Conservation (phyloP, 2,113 vertebrate species). For the Sander vitreus region DNA sequence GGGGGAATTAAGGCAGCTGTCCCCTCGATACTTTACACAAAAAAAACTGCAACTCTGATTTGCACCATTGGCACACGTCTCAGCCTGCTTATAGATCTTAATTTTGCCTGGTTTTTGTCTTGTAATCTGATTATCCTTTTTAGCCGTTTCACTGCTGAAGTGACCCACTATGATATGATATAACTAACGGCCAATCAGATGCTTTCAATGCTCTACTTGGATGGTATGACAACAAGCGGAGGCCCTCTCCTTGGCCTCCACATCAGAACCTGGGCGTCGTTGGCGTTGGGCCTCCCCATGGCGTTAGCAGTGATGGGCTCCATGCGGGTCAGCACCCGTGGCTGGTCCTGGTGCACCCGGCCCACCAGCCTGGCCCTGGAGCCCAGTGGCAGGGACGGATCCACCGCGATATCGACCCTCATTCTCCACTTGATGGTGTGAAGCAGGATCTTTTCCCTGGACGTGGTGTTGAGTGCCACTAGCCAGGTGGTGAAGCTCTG, state of each 20-base stretch:
- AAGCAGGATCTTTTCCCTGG: constrained; percentile 95
- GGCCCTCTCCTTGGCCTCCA: constrained; percentile 96
- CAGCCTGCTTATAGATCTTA: constrained; percentile 28
- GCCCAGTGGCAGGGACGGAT: constrained; percentile 92
- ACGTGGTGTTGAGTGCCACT: constrained; percentile 95
- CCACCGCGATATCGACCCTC: constrained; percentile 95
- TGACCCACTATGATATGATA: constrained; percentile 12
- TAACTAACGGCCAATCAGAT: constrained; percentile 21
- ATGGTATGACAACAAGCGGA: constrained; percentile 94
- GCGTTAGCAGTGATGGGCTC: constrained; percentile 94
- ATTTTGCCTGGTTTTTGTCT: constrained; percentile 24
- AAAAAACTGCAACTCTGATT: constrained; percentile 27
- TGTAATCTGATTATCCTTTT: constrained; percentile 25
- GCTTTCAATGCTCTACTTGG: constrained; percentile 86
- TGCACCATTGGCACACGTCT: constrained; percentile 40
- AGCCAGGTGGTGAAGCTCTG: constrained; percentile 99
- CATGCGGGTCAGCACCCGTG: constrained; percentile 94
- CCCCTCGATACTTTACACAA: constrained; percentile 54
- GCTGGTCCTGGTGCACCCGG: constrained; percentile 95
- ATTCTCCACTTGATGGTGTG: constrained; percentile 99
- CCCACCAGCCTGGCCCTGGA: constrained; percentile 92
- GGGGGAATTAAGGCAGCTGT: constrained; percentile 83
- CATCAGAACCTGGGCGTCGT: constrained; percentile 98
- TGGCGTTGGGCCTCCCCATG: constrained; percentile 96
- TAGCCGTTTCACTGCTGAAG: constrained; percentile 9